Percentiles rank a stretch among this genome's conserved stretches.
phyloP scores from a whole-genome alignment of 2,888 invertebrate genomes.

The Platycheirus albimanus region DNA sequence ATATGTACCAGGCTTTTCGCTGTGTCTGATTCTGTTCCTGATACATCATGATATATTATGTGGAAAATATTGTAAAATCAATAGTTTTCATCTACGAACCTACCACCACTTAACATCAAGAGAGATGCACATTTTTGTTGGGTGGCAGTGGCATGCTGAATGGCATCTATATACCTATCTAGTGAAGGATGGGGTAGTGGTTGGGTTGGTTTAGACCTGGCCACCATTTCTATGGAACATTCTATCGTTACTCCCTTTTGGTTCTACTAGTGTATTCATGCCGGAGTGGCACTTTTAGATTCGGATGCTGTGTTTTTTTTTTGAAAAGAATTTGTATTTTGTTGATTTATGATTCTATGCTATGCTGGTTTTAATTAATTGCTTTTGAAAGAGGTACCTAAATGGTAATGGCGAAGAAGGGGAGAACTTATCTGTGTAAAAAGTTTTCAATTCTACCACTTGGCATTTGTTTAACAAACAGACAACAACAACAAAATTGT shows the following conservation, averaged over 20 bases:
- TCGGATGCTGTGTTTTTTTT: conserved; percentile 39
- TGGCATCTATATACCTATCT: too few species aligned
- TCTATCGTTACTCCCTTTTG: conserved; percentile 13
- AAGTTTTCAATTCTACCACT: conserved; percentile 33
- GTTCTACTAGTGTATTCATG: conserved; percentile 3
- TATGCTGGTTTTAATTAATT: conserved; percentile 52
- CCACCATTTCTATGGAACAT: conserved; percentile 31
- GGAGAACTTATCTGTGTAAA: conserved; percentile 13
- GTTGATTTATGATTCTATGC: conserved; percentile 58
- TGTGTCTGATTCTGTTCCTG: too few species aligned
- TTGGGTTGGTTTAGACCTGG: conserved; percentile 23
- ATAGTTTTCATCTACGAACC: conserved; percentile 63
- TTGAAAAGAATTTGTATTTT: conserved; percentile 34
- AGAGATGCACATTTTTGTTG: conserved; percentile 52
- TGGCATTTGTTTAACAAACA: conserved; percentile 26
- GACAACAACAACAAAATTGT: not conserved
- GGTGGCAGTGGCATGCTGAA: conserved; percentile 32
- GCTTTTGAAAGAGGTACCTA: conserved; percentile 13
- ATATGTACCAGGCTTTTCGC: conserved; percentile 31
- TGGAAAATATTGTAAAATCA: conserved; percentile 69
- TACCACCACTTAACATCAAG: conserved; percentile 17
- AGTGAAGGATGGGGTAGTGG: too few species aligned
- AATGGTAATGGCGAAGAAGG: not conserved
- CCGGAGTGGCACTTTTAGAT: conserved; percentile 21
- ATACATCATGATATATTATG: too few species aligned